Evolutionary conservation across 2,113 vertebrate genomes (phyloP), one percentile per base, ranked within the genome.

Genomic region (Argyrosomus japonicus): DNA sequence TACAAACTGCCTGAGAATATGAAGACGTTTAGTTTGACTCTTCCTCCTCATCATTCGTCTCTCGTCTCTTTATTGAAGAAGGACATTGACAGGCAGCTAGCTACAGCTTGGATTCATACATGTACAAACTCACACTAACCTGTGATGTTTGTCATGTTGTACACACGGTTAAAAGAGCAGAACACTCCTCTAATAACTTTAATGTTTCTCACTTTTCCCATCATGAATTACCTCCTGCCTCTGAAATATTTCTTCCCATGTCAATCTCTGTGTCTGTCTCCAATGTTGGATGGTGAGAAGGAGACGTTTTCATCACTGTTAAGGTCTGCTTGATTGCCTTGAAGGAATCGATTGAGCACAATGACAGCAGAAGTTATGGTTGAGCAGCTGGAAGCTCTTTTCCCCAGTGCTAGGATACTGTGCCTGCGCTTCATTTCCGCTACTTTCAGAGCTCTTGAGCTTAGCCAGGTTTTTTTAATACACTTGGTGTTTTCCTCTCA

Each of bases 281-380:
- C 56, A 32, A 25, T 76, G 69, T 65, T 69, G 58, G 58, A 78
- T 15, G 70, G 56, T 15, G 21, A 54, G 75, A 84, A 65, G 57
- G 14, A 77, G 74, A 83, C 51, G 23, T 64, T 81, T 86, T 83
- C 68, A 79, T 87, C 81, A 80, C 64, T 12, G 58, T 48, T 68
- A 48, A 78, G 47, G 56, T 74, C 57, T 61, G 75, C 45, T 48
- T 25, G 51, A 79, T 64, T 72, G 77, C 77, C 70, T 75, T 54
- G 68, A 71, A 82, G 81, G 65, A 77, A 90, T 79, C 17, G 69
- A 82, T 83, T 68, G 78, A 82, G 57, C 40, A 23, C 56, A 2
- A 65, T 68, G 47, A 21, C 73, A 51, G 69, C 50, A 79, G 45
- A 70, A 81, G 63, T 88, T 86, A 86, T 82, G 81, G 75, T 29